Base-by-base conservation (phyloP, 2,113 vertebrate species). In the Sprattus sprattus region DNA sequence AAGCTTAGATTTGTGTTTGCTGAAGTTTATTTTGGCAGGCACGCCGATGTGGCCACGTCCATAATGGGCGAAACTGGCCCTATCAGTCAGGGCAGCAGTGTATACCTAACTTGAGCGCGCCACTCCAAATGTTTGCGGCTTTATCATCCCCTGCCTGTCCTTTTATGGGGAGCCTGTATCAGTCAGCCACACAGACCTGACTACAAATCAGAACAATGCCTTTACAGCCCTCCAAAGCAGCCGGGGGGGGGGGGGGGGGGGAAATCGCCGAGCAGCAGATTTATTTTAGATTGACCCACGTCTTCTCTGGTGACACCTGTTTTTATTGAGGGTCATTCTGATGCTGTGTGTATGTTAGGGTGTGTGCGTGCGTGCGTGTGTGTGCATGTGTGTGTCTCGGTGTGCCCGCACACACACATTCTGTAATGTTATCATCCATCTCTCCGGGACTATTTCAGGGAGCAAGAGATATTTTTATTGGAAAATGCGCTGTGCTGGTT, bases 181-280 rank as follows among this genome's bases (percentile, higher is more conserved):
- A 50, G 83, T 22, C 60, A 49, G 25, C 25, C 67, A 5, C 6
- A 28, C 84, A 39, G 28, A 0, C 60, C 75, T 83, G 71, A 81
- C 84, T 45, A 50, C 84, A 84, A 57, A 86, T 86, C 84, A 64
- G 22, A 81, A 78, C 71, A 78, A 78, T 39, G 71, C 28, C 71
- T 39, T 78, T 3, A 39, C 28, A 44, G 71, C 71, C 13, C 67
- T 0, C 25, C 11, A 5, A 13, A 78, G 25, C 7, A 32, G 8
- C 25, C 67, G 10, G 28, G 67, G 32, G 13, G 25, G 32, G 13
- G 25, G n/a, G 10, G 28, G 67, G 10, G 28, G 67, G 32, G 13
- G 25, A 32, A 13, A 32, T 28, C n/a, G 11, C 64, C 1, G n/a
- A 32, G 64, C 64, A 3, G 1, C 71, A 78, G 71, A 32, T 78